Evolutionary conservation across 1,140 invertebrate species (phyloP).

Genomic region (Brachionus manjavacas): DNA sequence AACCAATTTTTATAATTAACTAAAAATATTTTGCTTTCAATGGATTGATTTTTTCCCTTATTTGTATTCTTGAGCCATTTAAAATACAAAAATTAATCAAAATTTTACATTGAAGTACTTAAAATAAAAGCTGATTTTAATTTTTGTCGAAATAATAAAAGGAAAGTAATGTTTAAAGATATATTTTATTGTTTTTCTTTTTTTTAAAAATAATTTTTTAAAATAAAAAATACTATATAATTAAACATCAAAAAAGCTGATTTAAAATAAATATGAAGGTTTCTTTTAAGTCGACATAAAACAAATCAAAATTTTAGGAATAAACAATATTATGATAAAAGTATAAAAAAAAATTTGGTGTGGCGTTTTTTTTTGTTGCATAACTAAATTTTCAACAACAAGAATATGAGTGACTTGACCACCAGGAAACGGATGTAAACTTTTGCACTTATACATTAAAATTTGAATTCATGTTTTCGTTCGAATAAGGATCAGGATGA

Average conservation of each 20-base stretch:
- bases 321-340: background rate
- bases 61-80: no score
- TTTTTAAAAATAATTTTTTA: background rate
- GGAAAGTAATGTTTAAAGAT: background rate
- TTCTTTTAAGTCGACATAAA: background rate
- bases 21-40: no score
- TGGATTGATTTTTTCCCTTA: no score
- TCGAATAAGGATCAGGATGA: background rate
- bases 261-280: background rate
- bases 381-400: background rate
- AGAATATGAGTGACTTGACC: background rate
- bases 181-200: background rate
- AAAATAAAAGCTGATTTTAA: no score
- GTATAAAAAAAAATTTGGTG: background rate
- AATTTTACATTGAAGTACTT: no score
- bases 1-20: no score
- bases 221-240: background rate
- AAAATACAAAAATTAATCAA: no score
- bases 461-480: slow-evolving; percentile 4
- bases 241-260: background rate
- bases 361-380: background rate
- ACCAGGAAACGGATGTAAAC: background rate
- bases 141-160: no score
- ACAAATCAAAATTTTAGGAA: background rate
- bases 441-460: slow-evolving; percentile 13